A percentile compares a stretch with the other conserved stretches of the same genome.
Evolutionary conservation across 2,888 invertebrate genomes (phyloP).

Genomic region (Sisyra terminalis): DNA sequence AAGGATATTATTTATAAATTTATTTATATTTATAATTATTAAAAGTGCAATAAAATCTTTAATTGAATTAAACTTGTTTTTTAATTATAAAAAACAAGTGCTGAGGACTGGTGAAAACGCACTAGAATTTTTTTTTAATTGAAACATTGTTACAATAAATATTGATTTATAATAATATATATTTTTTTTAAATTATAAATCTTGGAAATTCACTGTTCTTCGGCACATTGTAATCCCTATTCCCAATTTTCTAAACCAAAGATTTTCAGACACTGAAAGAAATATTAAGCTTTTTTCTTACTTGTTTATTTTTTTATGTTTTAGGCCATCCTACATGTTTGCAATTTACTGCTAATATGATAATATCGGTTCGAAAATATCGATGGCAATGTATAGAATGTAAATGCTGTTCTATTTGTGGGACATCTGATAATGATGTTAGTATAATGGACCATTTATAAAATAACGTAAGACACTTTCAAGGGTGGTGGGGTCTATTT

Average conservation of each 20-base stretch:
- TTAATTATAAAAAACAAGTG: conserved; percentile 21
- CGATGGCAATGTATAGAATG: conserved; percentile 99
- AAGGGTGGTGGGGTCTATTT: no score
- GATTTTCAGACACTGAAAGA: neutral
- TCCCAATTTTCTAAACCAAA: neutral
- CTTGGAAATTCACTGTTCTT: conserved; percentile 68
- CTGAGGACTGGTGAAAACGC: conserved; percentile 25
- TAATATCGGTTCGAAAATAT: conserved; percentile 94
- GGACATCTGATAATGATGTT: conserved; percentile 97
- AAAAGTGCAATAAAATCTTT: conserved; percentile 27
- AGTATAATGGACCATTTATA: no score
- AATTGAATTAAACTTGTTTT: conserved; percentile 18
- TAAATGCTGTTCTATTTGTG: conserved; percentile 98
- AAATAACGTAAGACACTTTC: no score
- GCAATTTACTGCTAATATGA: conserved; percentile 98
- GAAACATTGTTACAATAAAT: neutral
- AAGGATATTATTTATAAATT: conserved; percentile 16
- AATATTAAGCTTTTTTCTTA: neutral
- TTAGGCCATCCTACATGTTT: conserved; percentile 94
- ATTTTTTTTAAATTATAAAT: conserved; percentile 1
- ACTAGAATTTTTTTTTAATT: conserved; percentile 4
- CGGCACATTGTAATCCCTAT: conserved; percentile 39
- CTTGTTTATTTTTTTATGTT: conserved; percentile 17
- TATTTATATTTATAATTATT: conserved; percentile 18
- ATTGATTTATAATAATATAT: neutral